Base-by-base conservation (phyloP, 2,797 vertebrate species). In the Cryptoblepharus egeriae region DNA sequence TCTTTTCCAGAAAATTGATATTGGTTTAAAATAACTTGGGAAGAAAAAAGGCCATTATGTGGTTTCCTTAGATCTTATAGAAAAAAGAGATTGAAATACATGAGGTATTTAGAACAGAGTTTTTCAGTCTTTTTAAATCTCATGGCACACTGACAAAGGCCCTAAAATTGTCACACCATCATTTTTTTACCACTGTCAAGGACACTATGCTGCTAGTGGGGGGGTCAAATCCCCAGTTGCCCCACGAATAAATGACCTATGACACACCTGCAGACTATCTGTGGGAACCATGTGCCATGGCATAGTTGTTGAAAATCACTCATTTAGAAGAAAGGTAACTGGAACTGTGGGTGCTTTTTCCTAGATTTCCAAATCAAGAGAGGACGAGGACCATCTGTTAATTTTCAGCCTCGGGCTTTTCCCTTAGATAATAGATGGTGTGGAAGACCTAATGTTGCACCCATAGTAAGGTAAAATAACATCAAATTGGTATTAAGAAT, bases 281-380 rank as follows among this genome's bases (percentile, higher is more conserved):
- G n/a, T n/a, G n/a, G n/a, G n/a, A n/a, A n/a, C n/a, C n/a, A n/a
- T n/a, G n/a, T n/a, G n/a, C n/a, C n/a, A n/a, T n/a, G n/a, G n/a
- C n/a, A n/a, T n/a, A n/a, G n/a, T n/a, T n/a, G n/a, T n/a, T n/a
- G n/a, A n/a, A n/a, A n/a, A n/a, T n/a, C n/a, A n/a, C n/a, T n/a
- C n/a, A n/a, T n/a, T n/a, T n/a, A 78, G 76, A 77, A 26, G 57
- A 75, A 82, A 80, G 26, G 2, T 13, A 0, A 16, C 4, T 71
- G 28, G 70, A 69, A 52, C 30, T 76, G 20, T 39, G n/a, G 58
- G 67, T 0, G 0, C 0, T n/a, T 3, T 71, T 12, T 0, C 0
- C 10, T 61, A 81, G 28, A 26, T 67, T 70, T 85, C 74, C 35
- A 71, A 4, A 1, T 30, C 55, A 16, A 1, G 35, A 55, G 26